Conservation (phyloP, 2,888 invertebrate species). For the Aproaerema taeniolella region DNA sequence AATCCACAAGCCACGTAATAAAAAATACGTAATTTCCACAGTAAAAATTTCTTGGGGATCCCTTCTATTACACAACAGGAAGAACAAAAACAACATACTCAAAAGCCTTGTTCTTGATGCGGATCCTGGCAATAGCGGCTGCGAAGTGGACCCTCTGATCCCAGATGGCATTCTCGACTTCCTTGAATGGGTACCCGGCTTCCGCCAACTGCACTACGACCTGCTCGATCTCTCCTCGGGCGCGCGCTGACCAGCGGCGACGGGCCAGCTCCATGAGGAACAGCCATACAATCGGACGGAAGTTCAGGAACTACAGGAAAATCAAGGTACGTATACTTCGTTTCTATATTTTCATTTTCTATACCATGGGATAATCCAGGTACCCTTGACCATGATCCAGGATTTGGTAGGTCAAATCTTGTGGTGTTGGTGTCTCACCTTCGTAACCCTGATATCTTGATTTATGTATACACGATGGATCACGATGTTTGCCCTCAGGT, state of each 20-base stretch:
- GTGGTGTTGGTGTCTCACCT: too few relatives aligned
- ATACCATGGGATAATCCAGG: too few relatives aligned
- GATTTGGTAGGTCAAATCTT: too few relatives aligned
- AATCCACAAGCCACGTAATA: too few relatives aligned
- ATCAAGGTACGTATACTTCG: neutral
- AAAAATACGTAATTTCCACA: too few relatives aligned
- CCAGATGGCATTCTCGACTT: conserved; percentile 81
- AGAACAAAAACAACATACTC: too few relatives aligned
- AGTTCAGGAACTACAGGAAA: neutral
- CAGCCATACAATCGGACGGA: conserved; percentile 76
- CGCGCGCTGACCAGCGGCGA: conserved; percentile 72
- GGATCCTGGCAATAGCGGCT: conserved; percentile 85
- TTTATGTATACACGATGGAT: too few relatives aligned
- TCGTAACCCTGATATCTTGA: too few relatives aligned
- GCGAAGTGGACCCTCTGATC: conserved; percentile 82
- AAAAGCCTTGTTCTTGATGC: conserved; percentile 85
- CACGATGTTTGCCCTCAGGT: too few relatives aligned
- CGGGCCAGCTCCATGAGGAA: conserved; percentile 83
- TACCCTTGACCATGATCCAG: too few relatives aligned
- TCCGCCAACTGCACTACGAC: conserved; percentile 40
- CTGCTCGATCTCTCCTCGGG: conserved; percentile 43
- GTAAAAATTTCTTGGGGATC: too few relatives aligned
- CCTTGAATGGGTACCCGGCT: conserved; percentile 56
- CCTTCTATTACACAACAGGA: too few relatives aligned
- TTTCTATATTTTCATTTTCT: neutral